Evolutionary conservation across 2,797 vertebrate species (phyloP).

Genomic region (Acipenser oxyrinchus): DNA sequence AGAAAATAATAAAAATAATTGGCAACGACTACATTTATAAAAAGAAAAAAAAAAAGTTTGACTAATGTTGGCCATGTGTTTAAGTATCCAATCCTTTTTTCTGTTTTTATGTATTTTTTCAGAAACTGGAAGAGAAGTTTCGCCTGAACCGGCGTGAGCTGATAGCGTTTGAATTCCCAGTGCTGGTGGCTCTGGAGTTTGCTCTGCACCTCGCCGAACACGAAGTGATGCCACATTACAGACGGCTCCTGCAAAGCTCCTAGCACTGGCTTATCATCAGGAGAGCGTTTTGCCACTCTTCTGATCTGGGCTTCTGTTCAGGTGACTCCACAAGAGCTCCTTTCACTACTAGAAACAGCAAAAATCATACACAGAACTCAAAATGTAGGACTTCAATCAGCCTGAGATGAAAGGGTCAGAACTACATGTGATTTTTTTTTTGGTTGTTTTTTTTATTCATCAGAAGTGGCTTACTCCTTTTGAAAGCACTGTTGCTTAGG

Average conservation of each 20-base stretch:
- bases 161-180: conserved; percentile 94
- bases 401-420: background rate
- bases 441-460: background rate
- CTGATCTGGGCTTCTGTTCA: conserved; percentile 26
- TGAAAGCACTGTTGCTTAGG: conserved; percentile 8
- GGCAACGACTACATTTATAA: no score
- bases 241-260: conserved; percentile 88
- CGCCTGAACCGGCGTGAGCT: conserved; percentile 89
- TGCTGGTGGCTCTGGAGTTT: conserved; percentile 94
- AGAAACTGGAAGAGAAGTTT: conserved; percentile 98
- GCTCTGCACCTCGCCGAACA: conserved; percentile 92
- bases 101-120: conserved; percentile 9
- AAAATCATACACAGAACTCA: conserved; percentile 37
- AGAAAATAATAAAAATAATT: no score
- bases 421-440: conserved; percentile 4
- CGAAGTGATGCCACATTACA: conserved; percentile 96
- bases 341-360: conserved; percentile 53
- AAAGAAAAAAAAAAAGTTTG: background rate
- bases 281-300: conserved; percentile 34
- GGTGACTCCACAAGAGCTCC: conserved; percentile 16
- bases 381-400: background rate
- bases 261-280: conserved; percentile 69
- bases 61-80: background rate
- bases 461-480: conserved; percentile 5
- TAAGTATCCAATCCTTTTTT: background rate